phyloP scores from a whole-genome alignment of 1,140 invertebrate genomes.

The Solen grandis region DNA sequence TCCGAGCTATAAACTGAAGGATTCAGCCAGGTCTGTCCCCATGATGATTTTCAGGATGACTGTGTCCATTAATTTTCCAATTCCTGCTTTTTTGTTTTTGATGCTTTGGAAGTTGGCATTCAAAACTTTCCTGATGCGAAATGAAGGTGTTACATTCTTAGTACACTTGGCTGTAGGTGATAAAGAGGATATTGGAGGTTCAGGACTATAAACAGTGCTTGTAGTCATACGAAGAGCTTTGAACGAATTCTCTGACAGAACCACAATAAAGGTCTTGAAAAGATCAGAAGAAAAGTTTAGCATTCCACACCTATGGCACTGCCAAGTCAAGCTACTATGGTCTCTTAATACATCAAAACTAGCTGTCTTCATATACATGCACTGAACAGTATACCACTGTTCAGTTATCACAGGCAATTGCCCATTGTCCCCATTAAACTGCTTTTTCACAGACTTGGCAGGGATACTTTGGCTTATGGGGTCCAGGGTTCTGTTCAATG shows the following conservation, averaged over 20 bases:
- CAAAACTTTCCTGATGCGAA: not conserved
- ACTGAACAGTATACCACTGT: slow-evolving; percentile 40
- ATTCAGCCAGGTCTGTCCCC: slow-evolving; percentile 33
- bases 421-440: slow-evolving; percentile 28
- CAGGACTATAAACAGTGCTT: not conserved
- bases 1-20: slow-evolving; percentile 6
- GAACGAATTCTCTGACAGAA: not conserved
- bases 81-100: slow-evolving; percentile 33
- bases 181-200: not conserved
- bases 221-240: not conserved
- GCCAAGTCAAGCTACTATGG: slow-evolving; percentile 32
- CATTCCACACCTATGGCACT: slow-evolving; percentile 48
- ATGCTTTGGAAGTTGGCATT: slow-evolving; percentile 26
- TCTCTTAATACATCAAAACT: not conserved
- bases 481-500: slow-evolving; percentile 27
- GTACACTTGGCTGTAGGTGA: not conserved
- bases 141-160: not conserved
- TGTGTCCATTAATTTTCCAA: slow-evolving; percentile 23
- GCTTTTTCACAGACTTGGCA: slow-evolving; percentile 36
- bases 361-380: slow-evolving; percentile 31
- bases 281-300: slow-evolving; percentile 23
- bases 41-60: slow-evolving; percentile 13
- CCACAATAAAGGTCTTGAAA: slow-evolving; percentile 21
- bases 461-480: slow-evolving; percentile 25
- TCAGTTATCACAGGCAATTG: slow-evolving; percentile 39